Conservation (phyloP, 1,140 invertebrate species). For the Tribolium castaneum region DNA sequence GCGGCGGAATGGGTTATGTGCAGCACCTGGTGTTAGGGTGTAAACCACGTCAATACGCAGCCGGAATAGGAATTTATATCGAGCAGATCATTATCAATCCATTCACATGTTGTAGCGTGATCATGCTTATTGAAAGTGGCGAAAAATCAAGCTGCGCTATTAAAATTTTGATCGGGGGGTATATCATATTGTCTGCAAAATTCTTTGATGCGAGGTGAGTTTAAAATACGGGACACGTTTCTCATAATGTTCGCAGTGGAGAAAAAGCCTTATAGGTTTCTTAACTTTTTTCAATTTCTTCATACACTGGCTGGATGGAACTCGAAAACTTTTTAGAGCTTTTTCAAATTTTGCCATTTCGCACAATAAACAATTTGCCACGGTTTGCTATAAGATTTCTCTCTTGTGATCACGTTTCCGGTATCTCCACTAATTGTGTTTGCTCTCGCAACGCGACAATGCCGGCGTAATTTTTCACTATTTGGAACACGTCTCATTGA, state of each 20-base stretch:
- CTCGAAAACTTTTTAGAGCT: background rate
- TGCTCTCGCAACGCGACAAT: slow-evolving; percentile 13
- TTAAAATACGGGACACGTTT: slow-evolving; percentile 10
- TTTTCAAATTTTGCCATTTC: background rate
- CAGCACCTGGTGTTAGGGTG: slow-evolving; percentile 26
- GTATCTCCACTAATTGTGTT: slow-evolving; percentile 23
- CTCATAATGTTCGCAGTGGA: background rate
- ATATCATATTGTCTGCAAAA: background rate
- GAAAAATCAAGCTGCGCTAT: background rate
- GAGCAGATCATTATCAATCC: slow-evolving; percentile 1
- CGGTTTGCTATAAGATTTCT: background rate
- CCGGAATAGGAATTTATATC: slow-evolving; percentile 6
- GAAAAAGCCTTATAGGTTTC: slow-evolving; percentile 6
- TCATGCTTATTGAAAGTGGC: background rate
- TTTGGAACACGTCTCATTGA: slow-evolving; percentile 37
- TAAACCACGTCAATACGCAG: background rate
- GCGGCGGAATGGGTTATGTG: background rate
- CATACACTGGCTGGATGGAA: background rate
- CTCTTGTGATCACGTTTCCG: slow-evolving; percentile 6
- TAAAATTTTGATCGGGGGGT: too few species aligned
- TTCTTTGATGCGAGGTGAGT: background rate
- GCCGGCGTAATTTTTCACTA: slow-evolving; percentile 29
- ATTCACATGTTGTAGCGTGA: slow-evolving; percentile 9
- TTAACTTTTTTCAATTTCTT: slow-evolving; percentile 19
- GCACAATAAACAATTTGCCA: background rate